phyloP scores from a whole-genome alignment of 2,888 invertebrate species.

The Fragum fragum region DNA sequence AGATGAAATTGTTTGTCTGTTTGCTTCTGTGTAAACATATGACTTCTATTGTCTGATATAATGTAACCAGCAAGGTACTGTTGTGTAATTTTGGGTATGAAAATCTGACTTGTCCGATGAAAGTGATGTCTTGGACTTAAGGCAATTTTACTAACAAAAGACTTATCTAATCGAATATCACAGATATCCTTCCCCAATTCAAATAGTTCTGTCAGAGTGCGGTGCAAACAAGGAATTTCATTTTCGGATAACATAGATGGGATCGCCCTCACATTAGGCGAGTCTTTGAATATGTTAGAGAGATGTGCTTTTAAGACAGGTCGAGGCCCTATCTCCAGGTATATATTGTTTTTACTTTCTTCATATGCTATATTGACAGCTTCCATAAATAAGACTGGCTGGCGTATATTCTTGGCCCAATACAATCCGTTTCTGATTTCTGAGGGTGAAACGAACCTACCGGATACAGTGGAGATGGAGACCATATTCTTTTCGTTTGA shows the following conservation, averaged over 20 bases:
- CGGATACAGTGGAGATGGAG: slow-evolving; percentile 74
- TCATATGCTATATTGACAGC: slow-evolving; percentile 56
- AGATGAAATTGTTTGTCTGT: neutral
- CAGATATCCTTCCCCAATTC: slow-evolving; percentile 48
- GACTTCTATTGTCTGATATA: neutral
- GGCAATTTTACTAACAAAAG: slow-evolving; percentile 50
- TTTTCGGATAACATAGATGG: slow-evolving; percentile 52
- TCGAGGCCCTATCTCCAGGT: slow-evolving; percentile 78
- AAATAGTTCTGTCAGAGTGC: slow-evolving; percentile 43
- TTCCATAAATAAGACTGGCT: slow-evolving; percentile 73
- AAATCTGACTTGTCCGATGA: slow-evolving; percentile 42
- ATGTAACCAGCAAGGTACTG: slow-evolving; percentile 30
- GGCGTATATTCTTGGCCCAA: slow-evolving; percentile 74
- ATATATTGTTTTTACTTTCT: slow-evolving; percentile 57
- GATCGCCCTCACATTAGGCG: slow-evolving; percentile 5
- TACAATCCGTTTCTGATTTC: slow-evolving; percentile 66
- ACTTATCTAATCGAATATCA: slow-evolving; percentile 40
- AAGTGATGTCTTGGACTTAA: slow-evolving; percentile 64
- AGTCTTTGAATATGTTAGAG: slow-evolving; percentile 14
- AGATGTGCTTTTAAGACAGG: slow-evolving; percentile 61
- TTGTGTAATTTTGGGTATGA: slow-evolving; percentile 39
- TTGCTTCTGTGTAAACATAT: neutral
- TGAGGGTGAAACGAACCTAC: slow-evolving; percentile 34
- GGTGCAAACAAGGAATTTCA: slow-evolving; percentile 40
- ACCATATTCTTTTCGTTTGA: slow-evolving; percentile 49